Evolutionary conservation across 2,113 vertebrate species (phyloP).

Genomic region (Papio anubis): DNA sequence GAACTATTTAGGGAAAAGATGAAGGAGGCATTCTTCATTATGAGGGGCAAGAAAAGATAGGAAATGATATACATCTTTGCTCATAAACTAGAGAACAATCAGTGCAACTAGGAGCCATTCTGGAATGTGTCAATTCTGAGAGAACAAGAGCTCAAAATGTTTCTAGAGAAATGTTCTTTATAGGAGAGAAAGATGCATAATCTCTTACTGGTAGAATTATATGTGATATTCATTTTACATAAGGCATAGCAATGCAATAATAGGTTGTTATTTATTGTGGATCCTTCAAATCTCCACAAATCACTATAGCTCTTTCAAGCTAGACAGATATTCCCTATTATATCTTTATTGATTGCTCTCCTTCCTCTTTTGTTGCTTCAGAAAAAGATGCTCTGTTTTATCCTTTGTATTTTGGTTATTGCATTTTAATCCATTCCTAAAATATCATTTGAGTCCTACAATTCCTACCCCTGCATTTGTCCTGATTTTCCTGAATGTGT

Average conservation of each 20-base stretch:
- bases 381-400: background rate
- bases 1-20: background rate
- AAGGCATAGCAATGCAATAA: background rate
- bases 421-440: background rate
- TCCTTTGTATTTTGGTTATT: background rate
- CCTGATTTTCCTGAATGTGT: background rate
- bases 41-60: background rate
- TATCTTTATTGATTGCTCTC: background rate
- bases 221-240: background rate
- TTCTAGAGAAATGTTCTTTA: background rate
- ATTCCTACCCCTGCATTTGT: background rate
- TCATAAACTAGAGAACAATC: background rate
- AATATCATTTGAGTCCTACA: background rate
- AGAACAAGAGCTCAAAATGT: background rate
- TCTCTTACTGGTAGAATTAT: background rate
- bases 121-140: background rate
- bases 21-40: background rate
- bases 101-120: background rate
- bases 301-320: background rate
- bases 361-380: background rate
- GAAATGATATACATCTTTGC: background rate
- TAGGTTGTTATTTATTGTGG: slow-evolving; percentile 26
- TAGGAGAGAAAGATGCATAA: background rate
- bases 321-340: background rate
- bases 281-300: slow-evolving; percentile 2